These are phyloP conservation scores for Albula glossodonta DNA, from an alignment of 2,113 vertebrate genomes.

Conservation along the genomic window DNA sequence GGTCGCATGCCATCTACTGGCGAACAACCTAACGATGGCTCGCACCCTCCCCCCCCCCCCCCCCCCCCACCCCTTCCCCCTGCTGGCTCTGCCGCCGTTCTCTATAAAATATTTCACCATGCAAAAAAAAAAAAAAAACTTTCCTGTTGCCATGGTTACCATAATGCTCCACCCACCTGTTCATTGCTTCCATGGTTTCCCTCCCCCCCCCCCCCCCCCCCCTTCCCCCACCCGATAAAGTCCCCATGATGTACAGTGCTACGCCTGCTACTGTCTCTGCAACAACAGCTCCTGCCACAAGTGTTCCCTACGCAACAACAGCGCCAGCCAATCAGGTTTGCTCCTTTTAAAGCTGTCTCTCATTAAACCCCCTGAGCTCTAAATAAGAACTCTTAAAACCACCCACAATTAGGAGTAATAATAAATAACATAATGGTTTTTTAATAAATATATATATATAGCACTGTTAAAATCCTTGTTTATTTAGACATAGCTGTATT, in stretches of 20 bases:
- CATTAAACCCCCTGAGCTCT: slow-evolving; percentile 92
- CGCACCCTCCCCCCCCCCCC: too few relatives aligned
- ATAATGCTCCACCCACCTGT: slow-evolving; percentile 97
- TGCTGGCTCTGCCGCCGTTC: slow-evolving; percentile 69
- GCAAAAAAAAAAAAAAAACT: slow-evolving; percentile 66
- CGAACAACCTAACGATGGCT: slow-evolving; percentile 53
- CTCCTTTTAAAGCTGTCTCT: slow-evolving; percentile 99
- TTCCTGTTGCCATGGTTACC: slow-evolving; percentile 83
- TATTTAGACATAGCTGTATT: background rate
- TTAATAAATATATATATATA: background rate
- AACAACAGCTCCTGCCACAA: slow-evolving; percentile 99
- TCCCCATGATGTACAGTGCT: slow-evolving; percentile 99
- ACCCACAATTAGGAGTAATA: background rate
- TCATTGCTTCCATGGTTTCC: slow-evolving; percentile 73
- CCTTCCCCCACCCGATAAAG: slow-evolving; percentile 63
- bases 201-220: background rate
- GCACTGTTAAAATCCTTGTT: background rate
- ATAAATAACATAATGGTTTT: background rate
- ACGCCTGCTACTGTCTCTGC: slow-evolving; percentile 99
- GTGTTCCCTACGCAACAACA: slow-evolving; percentile 99
- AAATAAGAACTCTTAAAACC: slow-evolving; percentile 81
- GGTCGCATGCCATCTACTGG: slow-evolving; percentile 33
- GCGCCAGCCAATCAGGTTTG: slow-evolving; percentile 99
- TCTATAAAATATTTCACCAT: slow-evolving; percentile 84
- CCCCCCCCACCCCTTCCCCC: too few relatives aligned